Percentiles rank a stretch among this genome's conserved stretches.
phyloP scores from a whole-genome alignment of 2,797 vertebrate genomes.

The Platalea minor region DNA sequence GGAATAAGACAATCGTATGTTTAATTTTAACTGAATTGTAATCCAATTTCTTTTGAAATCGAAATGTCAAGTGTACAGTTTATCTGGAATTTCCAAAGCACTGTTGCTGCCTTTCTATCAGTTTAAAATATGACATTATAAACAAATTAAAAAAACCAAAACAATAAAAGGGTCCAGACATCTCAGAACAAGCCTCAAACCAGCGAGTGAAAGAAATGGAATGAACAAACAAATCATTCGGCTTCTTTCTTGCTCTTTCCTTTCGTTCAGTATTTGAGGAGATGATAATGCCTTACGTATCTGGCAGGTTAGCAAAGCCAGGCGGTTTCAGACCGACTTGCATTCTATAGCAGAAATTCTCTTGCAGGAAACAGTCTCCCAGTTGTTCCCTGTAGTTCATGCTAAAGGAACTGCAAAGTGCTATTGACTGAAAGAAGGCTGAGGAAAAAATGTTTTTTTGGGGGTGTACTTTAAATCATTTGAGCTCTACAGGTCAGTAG shows the following conservation, averaged over 20 bases:
- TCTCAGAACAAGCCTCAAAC: not conserved
- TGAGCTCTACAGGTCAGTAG: not conserved
- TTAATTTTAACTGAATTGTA: constrained; percentile 13
- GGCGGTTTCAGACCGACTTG: not conserved
- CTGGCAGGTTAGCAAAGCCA: not conserved
- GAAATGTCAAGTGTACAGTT: not conserved
- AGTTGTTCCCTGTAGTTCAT: not conserved
- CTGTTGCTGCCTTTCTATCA: not conserved
- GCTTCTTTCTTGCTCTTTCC: not conserved
- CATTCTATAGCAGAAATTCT: not conserved
- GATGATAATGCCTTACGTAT: not conserved
- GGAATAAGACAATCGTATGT: not conserved
- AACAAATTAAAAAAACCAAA: not conserved
- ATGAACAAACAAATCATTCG: not conserved
- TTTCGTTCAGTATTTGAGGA: not conserved
- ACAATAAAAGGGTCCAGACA: not conserved
- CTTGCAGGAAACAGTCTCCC: not conserved
- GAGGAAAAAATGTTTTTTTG: not conserved
- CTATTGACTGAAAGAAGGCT: not conserved
- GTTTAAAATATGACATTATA: not conserved
- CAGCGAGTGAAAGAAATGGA: not conserved
- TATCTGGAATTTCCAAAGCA: not conserved
- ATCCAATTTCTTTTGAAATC: constrained; percentile 19
- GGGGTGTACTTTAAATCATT: not conserved
- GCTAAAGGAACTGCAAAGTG: not conserved